Evolutionary conservation across 2,888 invertebrate genomes (phyloP).

Genomic region (Xylota segnis): DNA sequence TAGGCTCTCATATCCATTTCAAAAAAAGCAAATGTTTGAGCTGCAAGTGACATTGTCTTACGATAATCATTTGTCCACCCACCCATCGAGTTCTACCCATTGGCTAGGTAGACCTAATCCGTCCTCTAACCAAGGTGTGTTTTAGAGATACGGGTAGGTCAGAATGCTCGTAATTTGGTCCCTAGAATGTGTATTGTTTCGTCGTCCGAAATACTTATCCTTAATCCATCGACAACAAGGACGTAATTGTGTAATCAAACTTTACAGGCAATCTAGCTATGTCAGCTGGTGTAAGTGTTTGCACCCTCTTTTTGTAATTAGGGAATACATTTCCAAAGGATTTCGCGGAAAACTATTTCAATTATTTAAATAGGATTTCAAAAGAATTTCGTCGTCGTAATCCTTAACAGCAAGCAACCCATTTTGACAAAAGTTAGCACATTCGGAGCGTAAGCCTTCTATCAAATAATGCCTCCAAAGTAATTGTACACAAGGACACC

Average conservation of each 20-base stretch:
- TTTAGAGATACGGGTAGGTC: too few species aligned
- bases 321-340: slow-evolving; percentile 22
- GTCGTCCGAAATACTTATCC: background rate
- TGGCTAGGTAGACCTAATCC: too few species aligned
- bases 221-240: slow-evolving; percentile 15
- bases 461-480: slow-evolving; percentile 29
- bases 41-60: too few species aligned
- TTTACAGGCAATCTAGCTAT: background rate
- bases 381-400: slow-evolving; percentile 19
- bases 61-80: too few species aligned
- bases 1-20: too few species aligned
- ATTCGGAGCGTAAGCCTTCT: slow-evolving; percentile 21
- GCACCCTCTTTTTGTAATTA: slow-evolving; percentile 18
- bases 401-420: background rate
- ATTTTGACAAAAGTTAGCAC: slow-evolving; percentile 10
- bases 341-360: slow-evolving; percentile 48
- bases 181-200: too few species aligned
- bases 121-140: too few species aligned
- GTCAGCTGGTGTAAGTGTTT: background rate
- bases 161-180: too few species aligned
- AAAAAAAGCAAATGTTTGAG: too few species aligned
- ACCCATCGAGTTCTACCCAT: too few species aligned
- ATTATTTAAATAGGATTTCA: slow-evolving; percentile 37
- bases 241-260: background rate
- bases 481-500: slow-evolving; percentile 39